A percentile compares a stretch with the other conserved stretches of the same genome.
Evolutionary conservation across 2,888 invertebrate genomes (phyloP).

Genomic region (Tiliacea citrago): DNA sequence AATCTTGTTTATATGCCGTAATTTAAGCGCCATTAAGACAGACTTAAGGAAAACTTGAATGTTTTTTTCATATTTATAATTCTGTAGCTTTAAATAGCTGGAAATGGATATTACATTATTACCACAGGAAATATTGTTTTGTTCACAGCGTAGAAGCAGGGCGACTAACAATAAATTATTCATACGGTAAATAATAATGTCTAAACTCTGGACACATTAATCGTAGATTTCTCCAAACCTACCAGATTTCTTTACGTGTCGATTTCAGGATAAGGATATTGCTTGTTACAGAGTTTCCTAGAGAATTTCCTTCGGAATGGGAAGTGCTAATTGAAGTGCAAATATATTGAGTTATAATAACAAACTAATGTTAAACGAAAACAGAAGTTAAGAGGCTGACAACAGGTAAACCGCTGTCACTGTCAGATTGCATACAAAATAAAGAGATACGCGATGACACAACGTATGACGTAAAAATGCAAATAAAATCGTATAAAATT

Average conservation of each 20-base stretch:
- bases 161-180: constrained; percentile 13
- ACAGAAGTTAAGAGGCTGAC: too few relatives aligned
- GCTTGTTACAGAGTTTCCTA: constrained; percentile 41
- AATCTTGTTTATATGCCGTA: constrained; percentile 12
- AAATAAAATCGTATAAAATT: too few relatives aligned
- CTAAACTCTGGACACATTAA: constrained; percentile 23
- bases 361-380: not conserved
- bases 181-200: not conserved
- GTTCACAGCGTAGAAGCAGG: not conserved
- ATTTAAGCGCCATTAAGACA: constrained; percentile 6
- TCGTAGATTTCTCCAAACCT: constrained; percentile 33
- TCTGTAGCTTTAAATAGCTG: too few relatives aligned
- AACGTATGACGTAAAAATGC: too few relatives aligned
- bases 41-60: not conserved
- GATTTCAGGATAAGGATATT: constrained; percentile 58
- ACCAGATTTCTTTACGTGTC: constrained; percentile 28
- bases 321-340: constrained; percentile 41
- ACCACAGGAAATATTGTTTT: constrained; percentile 15
- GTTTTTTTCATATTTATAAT: not conserved
- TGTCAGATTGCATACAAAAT: too few relatives aligned
- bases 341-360: constrained; percentile 29
- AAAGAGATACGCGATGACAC: too few relatives aligned
- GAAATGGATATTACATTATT: too few relatives aligned
- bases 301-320: constrained; percentile 52
- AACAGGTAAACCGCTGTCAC: too few relatives aligned